These are phyloP conservation scores for Ephydatia muelleri DNA, from an alignment of 37 sponge, comb jelly and placozoan genomes.

Conservation along the genomic window DNA sequence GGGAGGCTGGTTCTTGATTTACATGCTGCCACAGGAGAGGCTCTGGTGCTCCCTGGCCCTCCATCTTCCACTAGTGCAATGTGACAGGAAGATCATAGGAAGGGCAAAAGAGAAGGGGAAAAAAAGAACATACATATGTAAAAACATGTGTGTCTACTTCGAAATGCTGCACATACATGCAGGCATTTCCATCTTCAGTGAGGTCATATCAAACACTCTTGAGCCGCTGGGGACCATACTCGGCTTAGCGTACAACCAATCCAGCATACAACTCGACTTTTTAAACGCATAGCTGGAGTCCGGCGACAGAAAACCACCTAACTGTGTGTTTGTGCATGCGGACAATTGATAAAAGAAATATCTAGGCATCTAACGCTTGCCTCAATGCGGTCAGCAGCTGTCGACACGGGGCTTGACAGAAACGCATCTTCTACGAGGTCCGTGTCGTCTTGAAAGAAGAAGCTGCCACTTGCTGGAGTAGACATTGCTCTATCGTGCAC, in stretches of 20 bases:
- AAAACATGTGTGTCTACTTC: neutral
- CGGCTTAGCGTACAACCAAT: constrained; percentile 23
- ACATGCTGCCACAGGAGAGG: neutral
- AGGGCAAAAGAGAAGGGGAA: neutral
- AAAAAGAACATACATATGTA: neutral
- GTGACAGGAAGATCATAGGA: neutral
- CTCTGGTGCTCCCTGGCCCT: constrained; percentile 1
- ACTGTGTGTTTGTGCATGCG: constrained; percentile 21
- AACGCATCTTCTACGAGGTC: constrained; percentile 49
- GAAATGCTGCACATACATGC: neutral
- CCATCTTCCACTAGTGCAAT: neutral
- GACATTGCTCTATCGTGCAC: neutral
- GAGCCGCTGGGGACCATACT: neutral
- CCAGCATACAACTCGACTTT: neutral
- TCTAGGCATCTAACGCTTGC: neutral
- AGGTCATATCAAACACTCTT: constrained; percentile 18
- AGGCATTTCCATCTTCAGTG: constrained; percentile 14
- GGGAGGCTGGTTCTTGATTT: neutral
- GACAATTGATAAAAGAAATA: neutral
- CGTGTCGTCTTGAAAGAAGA: neutral
- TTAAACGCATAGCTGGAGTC: constrained; percentile 13
- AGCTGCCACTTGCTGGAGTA: neutral
- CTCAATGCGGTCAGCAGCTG: neutral
- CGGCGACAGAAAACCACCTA: neutral
- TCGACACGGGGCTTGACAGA: constrained; percentile 16